These are phyloP conservation scores for Clarias fuscus DNA, from an alignment of 2,797 vertebrate species.

Conservation along the genomic window DNA sequence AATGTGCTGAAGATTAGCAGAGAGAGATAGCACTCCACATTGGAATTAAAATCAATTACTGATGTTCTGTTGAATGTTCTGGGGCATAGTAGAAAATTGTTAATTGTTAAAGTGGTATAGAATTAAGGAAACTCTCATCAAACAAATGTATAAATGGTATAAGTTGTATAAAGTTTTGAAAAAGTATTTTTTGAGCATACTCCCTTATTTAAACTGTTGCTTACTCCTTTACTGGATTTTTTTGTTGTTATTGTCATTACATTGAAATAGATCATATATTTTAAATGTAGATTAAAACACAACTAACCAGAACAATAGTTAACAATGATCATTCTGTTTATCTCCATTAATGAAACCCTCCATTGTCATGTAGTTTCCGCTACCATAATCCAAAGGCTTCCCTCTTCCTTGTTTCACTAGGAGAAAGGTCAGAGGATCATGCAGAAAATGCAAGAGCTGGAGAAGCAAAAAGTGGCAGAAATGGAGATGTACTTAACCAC, in stretches of 20 bases:
- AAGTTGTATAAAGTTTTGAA: not conserved
- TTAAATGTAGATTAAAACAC: not conserved
- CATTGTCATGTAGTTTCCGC: too few relatives aligned
- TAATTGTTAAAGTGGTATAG: not conserved
- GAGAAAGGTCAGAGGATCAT: slow-evolving; percentile 78
- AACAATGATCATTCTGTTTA: not conserved
- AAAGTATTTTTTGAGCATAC: not conserved
- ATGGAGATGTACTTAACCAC: slow-evolving; percentile 80
- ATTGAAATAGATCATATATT: not conserved
- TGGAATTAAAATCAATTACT: not conserved
- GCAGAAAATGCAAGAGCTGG: slow-evolving; percentile 77
- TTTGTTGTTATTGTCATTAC: not conserved
- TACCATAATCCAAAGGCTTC: not conserved
- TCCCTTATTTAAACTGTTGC: not conserved
- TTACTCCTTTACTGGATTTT: not conserved
- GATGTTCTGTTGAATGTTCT: not conserved
- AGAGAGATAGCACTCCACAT: not conserved
- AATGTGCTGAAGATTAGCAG: too few relatives aligned
- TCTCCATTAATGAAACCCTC: not conserved
- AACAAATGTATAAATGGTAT: not conserved
- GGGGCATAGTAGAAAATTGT: not conserved
- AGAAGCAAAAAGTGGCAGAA: slow-evolving; percentile 77
- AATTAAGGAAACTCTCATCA: not conserved
- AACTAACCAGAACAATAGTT: not conserved
- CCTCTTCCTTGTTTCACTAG: slow-evolving; percentile 64